Base-by-base conservation (phyloP, 30 jellyfish, hydroid and myxozoan genomes). In the Aurelia aurita region DNA sequence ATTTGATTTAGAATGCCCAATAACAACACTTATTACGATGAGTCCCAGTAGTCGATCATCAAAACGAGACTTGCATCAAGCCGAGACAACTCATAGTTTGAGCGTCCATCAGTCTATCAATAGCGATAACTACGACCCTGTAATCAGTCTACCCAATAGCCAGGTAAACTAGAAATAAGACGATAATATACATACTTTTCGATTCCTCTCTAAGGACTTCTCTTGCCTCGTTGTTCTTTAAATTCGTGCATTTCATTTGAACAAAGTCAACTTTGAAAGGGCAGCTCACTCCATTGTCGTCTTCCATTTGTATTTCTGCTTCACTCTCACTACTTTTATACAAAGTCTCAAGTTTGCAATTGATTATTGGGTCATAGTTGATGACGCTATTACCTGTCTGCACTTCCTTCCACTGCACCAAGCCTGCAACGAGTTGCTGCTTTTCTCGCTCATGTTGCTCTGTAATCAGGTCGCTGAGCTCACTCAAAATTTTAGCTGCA, bases 341-440 rank as follows among this genome's bases (percentile, higher is more conserved):
- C 7, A 35, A 43, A 19, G 58, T 43, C 39, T 77, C 89, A 19
- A 77, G 51, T 32, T 26, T 39, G n/a, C 20, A 58, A n/a, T 77
- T 77, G 43, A 61, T 51, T 47, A 18, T 26, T 19, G 89, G 79
- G 53, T 77, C 79, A 49, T 77, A 77, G 49, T 62, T 31, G 46
- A 60, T 39, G n/a, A n/a, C n/a, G n/a, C n/a, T n/a, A n/a, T n/a
- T n/a, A n/a, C n/a, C n/a, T n/a, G n/a, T n/a, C n/a, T n/a, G 79
- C 12, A 8, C 44, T 27, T 77, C 89, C 39, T 57, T 57, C 89
- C 89, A 77, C 47, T 77, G 89, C 63, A 77, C 76, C 46, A 59
- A 77, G 0, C 47, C 63, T 8, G 71, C 71, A 11, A 77, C 65
- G 20, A 27, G 63, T 39, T 77, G 71, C 46, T 77, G 69, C 35